Percentiles rank a stretch among this genome's conserved stretches.
Evolutionary conservation across 2,113 vertebrate species (phyloP).

Genomic region (Spilogale gracilis): DNA sequence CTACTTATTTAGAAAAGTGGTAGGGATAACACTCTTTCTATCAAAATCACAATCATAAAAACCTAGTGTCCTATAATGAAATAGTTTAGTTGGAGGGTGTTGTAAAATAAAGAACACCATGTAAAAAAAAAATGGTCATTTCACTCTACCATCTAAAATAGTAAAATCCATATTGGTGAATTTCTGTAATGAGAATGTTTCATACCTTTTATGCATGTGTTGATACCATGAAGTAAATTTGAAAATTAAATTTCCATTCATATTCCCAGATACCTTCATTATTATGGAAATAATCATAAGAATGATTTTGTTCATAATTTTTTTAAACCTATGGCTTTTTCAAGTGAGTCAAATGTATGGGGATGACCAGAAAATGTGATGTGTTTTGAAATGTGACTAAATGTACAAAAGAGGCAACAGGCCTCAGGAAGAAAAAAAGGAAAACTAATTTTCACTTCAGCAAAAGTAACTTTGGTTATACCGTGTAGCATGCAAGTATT

Average conservation of each 20-base stretch:
- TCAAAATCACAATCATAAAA: conserved; percentile 58
- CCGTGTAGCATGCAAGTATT: not conserved
- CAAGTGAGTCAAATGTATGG: not conserved
- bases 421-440: not conserved
- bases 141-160: conserved; percentile 26
- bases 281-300: not conserved
- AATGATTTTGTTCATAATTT: conserved; percentile 37
- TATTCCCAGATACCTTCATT: not conserved
- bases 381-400: conserved; percentile 9
- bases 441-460: conserved; percentile 2
- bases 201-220: not conserved
- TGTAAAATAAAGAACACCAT: not conserved
- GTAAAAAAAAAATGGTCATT: conserved; percentile 36
- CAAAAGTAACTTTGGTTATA: conserved; percentile 49
- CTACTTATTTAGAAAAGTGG: conserved; percentile 37
- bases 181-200: not conserved
- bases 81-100: conserved; percentile 17
- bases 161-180: not conserved
- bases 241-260: conserved; percentile 41
- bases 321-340: not conserved
- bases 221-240: conserved; percentile 4
- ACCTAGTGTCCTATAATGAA: conserved; percentile 10
- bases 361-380: not conserved
- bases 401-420: conserved; percentile 46
- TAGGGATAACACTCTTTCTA: conserved; percentile 19